Evolutionary conservation across 2,113 vertebrate genomes (phyloP), one percentile per base, ranked within the genome.

Genomic region (Danionella cerebrum): DNA sequence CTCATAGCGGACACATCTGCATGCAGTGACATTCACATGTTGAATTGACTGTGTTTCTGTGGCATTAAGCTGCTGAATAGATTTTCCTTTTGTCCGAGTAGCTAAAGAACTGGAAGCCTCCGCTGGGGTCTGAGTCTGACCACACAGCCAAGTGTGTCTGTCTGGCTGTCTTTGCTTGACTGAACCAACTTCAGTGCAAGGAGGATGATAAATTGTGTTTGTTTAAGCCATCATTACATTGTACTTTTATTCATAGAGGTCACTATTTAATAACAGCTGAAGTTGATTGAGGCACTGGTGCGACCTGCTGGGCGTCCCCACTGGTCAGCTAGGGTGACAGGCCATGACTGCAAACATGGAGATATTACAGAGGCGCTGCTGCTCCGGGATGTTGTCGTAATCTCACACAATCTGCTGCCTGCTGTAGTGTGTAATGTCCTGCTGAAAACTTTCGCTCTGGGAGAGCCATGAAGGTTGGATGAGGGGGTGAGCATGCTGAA

Each of bases 161-260:
- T 59, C 47, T 66, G 67, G 66, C 79, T 87, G 87, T 82, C 80
- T 88, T 82, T 79, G 80, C 78, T 76, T 77, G 85, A 82, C 81
- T 86, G 82, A 85, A 84, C 57, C 71, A 58, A 76, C 80, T 79
- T 84, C 77, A 85, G 80, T 85, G 82, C 74, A 71, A 80, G 86
- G 87, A 52, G 75, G 85, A 90, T 92, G 89, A 93, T 91, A 88
- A 90, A 93, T 91, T 89, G 88, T 82, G 84, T 91, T 91, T 91
- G 88, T 91, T 93, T 92, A 91, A 88, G 86, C 85, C 86, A 87
- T 90, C 91, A 90, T 92, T 92, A 91, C 88, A 86, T 84, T 88
- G 84, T 83, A 86, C 81, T 89, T 89, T 89, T 82, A 76, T 90
- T 91, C 91, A 89, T 88, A 84, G 90, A 85, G 85, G 86, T 92